Percentiles rank a stretch among this genome's conserved stretches.
Evolutionary conservation across 2,797 vertebrate genomes (phyloP).

Genomic region (Capromys pilorides): DNA sequence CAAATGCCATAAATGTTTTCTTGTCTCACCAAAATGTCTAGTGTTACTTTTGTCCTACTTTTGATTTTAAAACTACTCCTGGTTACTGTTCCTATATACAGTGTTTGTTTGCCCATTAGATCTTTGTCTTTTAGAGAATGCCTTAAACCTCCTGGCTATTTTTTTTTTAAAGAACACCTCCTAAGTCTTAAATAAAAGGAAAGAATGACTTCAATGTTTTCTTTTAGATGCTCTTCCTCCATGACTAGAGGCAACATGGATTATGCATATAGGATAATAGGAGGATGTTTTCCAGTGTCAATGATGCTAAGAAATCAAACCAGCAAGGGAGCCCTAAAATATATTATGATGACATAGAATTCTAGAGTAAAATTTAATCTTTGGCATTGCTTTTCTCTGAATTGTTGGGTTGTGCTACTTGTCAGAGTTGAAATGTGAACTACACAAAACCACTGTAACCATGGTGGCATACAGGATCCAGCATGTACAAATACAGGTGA

Average conservation of each 20-base stretch:
- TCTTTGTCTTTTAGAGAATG: not conserved
- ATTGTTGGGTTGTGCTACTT: not conserved
- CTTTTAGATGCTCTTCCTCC: not conserved
- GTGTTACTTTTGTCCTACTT: constrained; percentile 41
- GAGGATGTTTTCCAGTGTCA: not conserved
- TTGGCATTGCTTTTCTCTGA: not conserved
- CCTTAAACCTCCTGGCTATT: not conserved
- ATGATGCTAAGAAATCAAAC: not conserved
- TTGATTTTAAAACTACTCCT: not conserved
- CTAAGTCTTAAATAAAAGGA: not conserved
- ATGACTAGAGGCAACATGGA: not conserved
- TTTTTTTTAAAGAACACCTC: not conserved
- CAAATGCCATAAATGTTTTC: constrained; percentile 47
- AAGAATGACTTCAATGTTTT: not conserved
- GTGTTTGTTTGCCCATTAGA: not conserved
- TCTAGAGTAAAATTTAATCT: not conserved
- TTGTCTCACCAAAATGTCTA: constrained; percentile 22
- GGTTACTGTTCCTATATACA: not conserved
- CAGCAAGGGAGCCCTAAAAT: not conserved
- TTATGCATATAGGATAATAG: not conserved
- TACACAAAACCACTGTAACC: not conserved
- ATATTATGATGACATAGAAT: not conserved
- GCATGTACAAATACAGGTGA: not conserved
- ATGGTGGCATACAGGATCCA: not conserved
- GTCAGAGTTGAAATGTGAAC: not conserved